Percentiles rank a stretch among this genome's conserved stretches.
Evolutionary conservation across 2,888 invertebrate genomes (phyloP).

Genomic region (Phorcus lineatus): DNA sequence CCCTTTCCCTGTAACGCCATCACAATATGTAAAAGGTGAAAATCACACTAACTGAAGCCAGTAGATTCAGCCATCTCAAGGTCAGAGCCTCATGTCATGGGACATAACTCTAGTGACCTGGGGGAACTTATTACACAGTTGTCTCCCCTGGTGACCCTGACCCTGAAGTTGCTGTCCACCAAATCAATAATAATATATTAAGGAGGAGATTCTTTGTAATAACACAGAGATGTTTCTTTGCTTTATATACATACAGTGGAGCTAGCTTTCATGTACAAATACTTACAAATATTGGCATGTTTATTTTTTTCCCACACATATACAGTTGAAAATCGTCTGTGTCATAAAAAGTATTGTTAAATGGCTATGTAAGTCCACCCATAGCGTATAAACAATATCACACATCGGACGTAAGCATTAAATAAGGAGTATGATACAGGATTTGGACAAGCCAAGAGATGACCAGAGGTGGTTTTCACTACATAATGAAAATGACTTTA

Average conservation of each 20-base stretch:
- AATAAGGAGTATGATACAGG: slow-evolving; percentile 16
- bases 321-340: slow-evolving; percentile 16
- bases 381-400: slow-evolving; percentile 20
- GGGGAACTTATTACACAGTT: slow-evolving; percentile 22
- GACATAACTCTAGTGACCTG: background rate
- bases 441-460: background rate
- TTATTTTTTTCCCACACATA: slow-evolving; percentile 15
- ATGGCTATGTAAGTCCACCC: slow-evolving; percentile 20
- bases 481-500: slow-evolving; percentile 15
- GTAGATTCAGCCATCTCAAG: background rate
- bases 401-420: slow-evolving; percentile 22
- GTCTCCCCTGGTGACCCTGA: background rate
- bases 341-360: slow-evolving; percentile 10
- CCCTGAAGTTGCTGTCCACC: slow-evolving; percentile 1
- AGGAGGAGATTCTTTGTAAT: slow-evolving; percentile 19
- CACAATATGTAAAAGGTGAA: slow-evolving; percentile 25
- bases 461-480: background rate
- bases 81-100: background rate
- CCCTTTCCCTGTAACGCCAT: background rate
- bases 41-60: slow-evolving; percentile 20
- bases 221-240: slow-evolving; percentile 17
- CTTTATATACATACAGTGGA: slow-evolving; percentile 22
- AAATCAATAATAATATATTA: slow-evolving; percentile 17
- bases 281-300: slow-evolving; percentile 24
- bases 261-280: slow-evolving; percentile 13